Conservation (phyloP, 2,888 invertebrate species). For the Elysia crispata region DNA sequence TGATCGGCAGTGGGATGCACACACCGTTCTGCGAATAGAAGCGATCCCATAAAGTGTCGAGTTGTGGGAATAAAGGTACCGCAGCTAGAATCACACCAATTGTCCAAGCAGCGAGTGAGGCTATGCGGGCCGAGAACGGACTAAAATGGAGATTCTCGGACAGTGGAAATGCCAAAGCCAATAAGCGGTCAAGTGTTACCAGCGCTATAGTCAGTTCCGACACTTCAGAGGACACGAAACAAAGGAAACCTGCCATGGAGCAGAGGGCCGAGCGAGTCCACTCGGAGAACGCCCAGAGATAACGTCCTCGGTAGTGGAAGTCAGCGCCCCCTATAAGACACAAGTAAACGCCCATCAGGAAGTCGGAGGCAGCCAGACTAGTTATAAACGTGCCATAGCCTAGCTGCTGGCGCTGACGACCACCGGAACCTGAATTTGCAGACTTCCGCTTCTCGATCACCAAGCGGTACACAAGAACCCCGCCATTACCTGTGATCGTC, state of each 20-base stretch:
- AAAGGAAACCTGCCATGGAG: constrained; percentile 58
- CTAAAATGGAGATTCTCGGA: constrained; percentile 64
- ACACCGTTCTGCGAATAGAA: constrained; percentile 70
- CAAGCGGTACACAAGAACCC: constrained; percentile 30
- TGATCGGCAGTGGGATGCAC: constrained; percentile 74
- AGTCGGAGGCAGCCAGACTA: constrained; percentile 48
- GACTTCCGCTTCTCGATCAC: background rate
- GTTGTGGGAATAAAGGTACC: constrained; percentile 66
- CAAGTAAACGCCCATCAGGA: constrained; percentile 61
- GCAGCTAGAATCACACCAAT: constrained; percentile 63
- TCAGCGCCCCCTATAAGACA: constrained; percentile 59
- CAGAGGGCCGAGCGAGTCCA: constrained; percentile 62
- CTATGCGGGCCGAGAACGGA: constrained; percentile 56
- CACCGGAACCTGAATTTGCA: too few species aligned
- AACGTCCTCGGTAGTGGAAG: constrained; percentile 56
- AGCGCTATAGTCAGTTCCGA: constrained; percentile 82
- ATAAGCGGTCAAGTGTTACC: constrained; percentile 83
- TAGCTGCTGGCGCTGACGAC: too few species aligned
- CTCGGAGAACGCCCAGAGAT: constrained; percentile 56
- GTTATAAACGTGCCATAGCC: constrained; percentile 41
- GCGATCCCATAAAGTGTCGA: constrained; percentile 57
- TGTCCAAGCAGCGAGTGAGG: constrained; percentile 64
- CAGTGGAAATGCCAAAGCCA: constrained; percentile 81
- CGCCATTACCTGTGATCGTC: constrained; percentile 35
- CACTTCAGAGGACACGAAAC: constrained; percentile 80